phyloP scores from a whole-genome alignment of 2,888 invertebrate species.

The Drosophila basisetae region DNA sequence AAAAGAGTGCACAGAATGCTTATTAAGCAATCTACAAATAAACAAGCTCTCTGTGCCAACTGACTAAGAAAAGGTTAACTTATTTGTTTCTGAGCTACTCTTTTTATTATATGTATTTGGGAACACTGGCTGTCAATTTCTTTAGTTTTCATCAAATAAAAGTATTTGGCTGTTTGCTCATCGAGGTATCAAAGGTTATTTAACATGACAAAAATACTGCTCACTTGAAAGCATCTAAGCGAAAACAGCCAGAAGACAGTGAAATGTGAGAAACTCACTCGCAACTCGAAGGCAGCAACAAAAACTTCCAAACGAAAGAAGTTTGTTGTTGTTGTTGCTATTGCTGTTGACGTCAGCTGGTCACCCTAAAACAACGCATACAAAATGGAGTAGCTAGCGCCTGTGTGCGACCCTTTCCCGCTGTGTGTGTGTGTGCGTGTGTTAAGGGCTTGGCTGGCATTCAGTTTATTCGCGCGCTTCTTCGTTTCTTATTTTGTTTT shows the following conservation, averaged over 20 bases:
- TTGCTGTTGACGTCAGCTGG: conserved; percentile 54
- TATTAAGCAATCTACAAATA: not conserved
- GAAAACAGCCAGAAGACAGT: conserved; percentile 10
- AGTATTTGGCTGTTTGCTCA: conserved; percentile 56
- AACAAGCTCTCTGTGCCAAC: rapidly evolving
- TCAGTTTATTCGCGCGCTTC: conserved; percentile 45
- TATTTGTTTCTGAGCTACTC: not conserved
- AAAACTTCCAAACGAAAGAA: not conserved
- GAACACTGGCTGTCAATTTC: no score
- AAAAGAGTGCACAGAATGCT: conserved; percentile 70
- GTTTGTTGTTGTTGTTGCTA: not conserved
- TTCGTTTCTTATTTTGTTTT: conserved; percentile 24
- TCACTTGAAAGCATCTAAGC: conserved; percentile 7
- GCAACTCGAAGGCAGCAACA: not conserved
- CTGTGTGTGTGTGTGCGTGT: conserved; percentile 27
- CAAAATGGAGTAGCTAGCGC: conserved; percentile 70
- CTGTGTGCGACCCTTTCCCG: conserved; percentile 22
- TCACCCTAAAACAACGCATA: conserved; percentile 68
- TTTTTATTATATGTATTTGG: not conserved
- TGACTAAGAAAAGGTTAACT: not conserved
- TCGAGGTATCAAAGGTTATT: conserved; percentile 71
- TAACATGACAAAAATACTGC: conserved; percentile 2
- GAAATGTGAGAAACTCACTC: conserved; percentile 25
- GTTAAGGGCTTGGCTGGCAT: conserved; percentile 55
- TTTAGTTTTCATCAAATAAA: no score